Conservation (phyloP, 2,797 vertebrate species). For the Anas flavirostris region DNA sequence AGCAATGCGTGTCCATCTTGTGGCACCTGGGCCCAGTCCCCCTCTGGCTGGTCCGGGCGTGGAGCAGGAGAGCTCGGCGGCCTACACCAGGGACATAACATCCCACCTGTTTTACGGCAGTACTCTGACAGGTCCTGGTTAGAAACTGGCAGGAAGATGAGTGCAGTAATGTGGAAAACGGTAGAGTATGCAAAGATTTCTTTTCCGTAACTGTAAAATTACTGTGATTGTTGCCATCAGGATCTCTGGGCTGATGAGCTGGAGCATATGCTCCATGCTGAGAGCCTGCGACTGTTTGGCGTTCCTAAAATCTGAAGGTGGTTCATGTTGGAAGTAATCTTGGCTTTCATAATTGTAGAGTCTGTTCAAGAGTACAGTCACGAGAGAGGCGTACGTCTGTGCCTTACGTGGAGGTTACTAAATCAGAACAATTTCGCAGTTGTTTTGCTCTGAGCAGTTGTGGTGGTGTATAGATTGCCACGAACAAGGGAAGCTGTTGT, state of each 20-base stretch:
- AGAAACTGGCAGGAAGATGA: background rate
- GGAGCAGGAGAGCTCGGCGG: background rate
- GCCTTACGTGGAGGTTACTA: slow-evolving; percentile 29
- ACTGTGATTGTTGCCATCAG: slow-evolving; percentile 57
- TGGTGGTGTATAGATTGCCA: background rate
- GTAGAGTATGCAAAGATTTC: slow-evolving; percentile 7
- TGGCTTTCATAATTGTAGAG: slow-evolving; percentile 44
- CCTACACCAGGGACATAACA: accelerated
- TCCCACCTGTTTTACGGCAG: background rate
- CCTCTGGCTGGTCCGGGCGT: background rate
- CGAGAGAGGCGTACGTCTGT: background rate
- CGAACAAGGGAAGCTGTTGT: slow-evolving; percentile 3
- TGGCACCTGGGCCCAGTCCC: background rate
- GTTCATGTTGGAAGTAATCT: slow-evolving; percentile 56
- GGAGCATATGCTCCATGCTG: slow-evolving; percentile 46
- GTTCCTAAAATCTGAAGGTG: slow-evolving; percentile 60
- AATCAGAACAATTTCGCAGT: slow-evolving; percentile 36
- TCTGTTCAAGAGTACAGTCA: slow-evolving; percentile 20
- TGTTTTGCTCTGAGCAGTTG: slow-evolving; percentile 41
- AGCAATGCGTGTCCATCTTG: background rate
- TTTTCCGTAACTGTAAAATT: slow-evolving; percentile 49
- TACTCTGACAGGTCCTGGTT: background rate
- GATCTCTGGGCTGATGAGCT: slow-evolving; percentile 49
- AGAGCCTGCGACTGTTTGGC: slow-evolving; percentile 46
- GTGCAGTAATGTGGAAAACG: background rate